phyloP scores from a whole-genome alignment of 2,888 invertebrate species.

The Drosophila yooni region DNA sequence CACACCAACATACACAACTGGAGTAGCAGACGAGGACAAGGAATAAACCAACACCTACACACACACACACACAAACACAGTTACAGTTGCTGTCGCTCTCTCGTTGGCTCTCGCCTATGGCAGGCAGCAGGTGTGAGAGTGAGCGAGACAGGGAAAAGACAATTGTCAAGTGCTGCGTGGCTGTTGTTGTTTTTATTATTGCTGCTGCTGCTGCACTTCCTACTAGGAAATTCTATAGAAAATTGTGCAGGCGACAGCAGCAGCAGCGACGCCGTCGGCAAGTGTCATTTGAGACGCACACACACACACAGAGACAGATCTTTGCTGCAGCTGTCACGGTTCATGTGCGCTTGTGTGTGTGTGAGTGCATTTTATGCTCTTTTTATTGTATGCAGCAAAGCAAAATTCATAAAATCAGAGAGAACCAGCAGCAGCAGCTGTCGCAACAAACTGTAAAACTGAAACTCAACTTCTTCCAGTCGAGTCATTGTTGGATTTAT shows the following conservation, averaged over 20 bases:
- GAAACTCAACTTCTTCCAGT: slow-evolving; percentile 29
- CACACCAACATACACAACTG: slow-evolving; percentile 40
- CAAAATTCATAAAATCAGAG: slow-evolving; percentile 65
- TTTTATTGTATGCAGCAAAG: slow-evolving; percentile 59
- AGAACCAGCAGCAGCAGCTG: slow-evolving; percentile 27
- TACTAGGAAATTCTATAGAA: slow-evolving; percentile 74
- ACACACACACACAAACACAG: slow-evolving; percentile 1
- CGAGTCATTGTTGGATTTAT: slow-evolving; percentile 9
- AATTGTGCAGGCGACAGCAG: slow-evolving; percentile 53
- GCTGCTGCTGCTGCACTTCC: slow-evolving; percentile 68
- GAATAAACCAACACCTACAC: slow-evolving; percentile 47
- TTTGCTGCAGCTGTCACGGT: slow-evolving; percentile 52
- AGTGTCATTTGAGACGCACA: slow-evolving; percentile 76
- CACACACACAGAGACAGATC: slow-evolving; percentile 37
- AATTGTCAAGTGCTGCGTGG: slow-evolving; percentile 64
- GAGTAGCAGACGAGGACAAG: slow-evolving; percentile 34
- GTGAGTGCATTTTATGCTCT: slow-evolving; percentile 66
- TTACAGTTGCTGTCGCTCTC: slow-evolving; percentile 7
- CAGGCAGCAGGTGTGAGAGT: slow-evolving; percentile 54
- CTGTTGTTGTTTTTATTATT: slow-evolving; percentile 8
- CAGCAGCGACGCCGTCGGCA: slow-evolving; percentile 58
- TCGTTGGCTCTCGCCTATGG: slow-evolving; percentile 19
- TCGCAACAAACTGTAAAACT: slow-evolving; percentile 52
- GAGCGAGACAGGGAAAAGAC: slow-evolving; percentile 58
- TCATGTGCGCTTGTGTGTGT: slow-evolving; percentile 23